A percentile compares a stretch with the other conserved stretches of the same genome.
These are phyloP conservation scores for Onthophagus taurus DNA, from an alignment of 1,140 invertebrate genomes.

Conservation along the genomic window DNA sequence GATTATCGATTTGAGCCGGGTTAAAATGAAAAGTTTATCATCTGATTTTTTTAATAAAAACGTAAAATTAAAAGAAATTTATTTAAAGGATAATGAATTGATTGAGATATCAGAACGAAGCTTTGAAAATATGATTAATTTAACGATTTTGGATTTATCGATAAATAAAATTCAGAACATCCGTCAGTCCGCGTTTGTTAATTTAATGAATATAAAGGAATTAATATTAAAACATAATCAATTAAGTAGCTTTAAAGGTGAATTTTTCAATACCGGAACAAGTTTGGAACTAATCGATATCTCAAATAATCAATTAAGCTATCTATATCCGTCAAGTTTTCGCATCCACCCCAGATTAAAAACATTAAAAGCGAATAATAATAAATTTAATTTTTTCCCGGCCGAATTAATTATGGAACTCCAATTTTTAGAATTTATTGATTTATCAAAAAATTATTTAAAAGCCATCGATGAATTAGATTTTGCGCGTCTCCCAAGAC, in stretches of 20 bases:
- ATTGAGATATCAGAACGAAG: conserved; percentile 60
- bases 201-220: conserved; percentile 56
- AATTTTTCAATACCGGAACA: conserved; percentile 64
- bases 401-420: conserved; percentile 66
- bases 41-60: conserved; percentile 61
- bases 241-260: conserved; percentile 66
- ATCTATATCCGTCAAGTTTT: conserved; percentile 73
- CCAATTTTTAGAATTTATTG: conserved; percentile 62
- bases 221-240: conserved; percentile 61
- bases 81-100: conserved; percentile 56
- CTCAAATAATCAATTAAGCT: conserved; percentile 65
- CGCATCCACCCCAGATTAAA: conserved; percentile 65
- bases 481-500: conserved; percentile 66
- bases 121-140: conserved; percentile 62
- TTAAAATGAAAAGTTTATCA: conserved; percentile 58
- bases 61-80: conserved; percentile 52
- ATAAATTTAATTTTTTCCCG: conserved; percentile 73
- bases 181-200: conserved; percentile 55
- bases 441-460: conserved; percentile 67
- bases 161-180: conserved; percentile 69
- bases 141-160: conserved; percentile 62
- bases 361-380: conserved; percentile 56
- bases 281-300: conserved; percentile 63
- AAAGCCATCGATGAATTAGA: conserved; percentile 71
- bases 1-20: conserved; percentile 62